Evolutionary conservation across 1,140 invertebrate species (phyloP), one percentile per base, ranked within the genome.

Genomic region (Listronotus oregonensis): DNA sequence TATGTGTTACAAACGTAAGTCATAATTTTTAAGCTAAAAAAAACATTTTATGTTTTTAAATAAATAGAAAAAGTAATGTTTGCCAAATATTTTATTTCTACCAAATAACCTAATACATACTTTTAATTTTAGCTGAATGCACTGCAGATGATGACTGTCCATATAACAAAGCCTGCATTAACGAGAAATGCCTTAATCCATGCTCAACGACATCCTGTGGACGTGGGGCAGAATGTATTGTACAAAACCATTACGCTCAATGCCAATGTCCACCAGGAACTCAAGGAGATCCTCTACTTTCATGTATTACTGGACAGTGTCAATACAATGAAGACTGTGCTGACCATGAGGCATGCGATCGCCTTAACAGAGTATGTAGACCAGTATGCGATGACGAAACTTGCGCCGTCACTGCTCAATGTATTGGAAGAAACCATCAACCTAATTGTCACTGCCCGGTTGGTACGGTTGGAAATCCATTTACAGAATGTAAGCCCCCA

Each of bases 291-390:
- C 89, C 93, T 3, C 83, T 86, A 49, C 78, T 91, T 0, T 86
- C 90, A n/a, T 95, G 93, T 74, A 88, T 95, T 39, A 86, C 87
- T 9, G 90, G 90, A 3, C 85, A 89, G 37, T 96, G 94, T 73
- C 90, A 91, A 70, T 93, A 92, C 72, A 93, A 96, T 74, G 91
- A 94, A 74, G 93, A 96, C 69, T 96, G 94, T 72, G 89, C 90
- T 6, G 87, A 91, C 75, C 85, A 92, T 62, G 92, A 95, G 78
- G 86, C 90, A 21, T 96, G 93, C 75, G 92, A 96, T 71, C 82
- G 90, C 52, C 79, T 93, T 3, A 95, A 94, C 74, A 84, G 91
- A 68, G 85, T 93, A 5, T 96, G 94, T 75, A 84, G 90, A 74
- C 89, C 87, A 0, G 92, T 91, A 21, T 96, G 93, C 71, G 86